Conservation (phyloP, 1,140 invertebrate genomes). For the Micrasema minimum region DNA sequence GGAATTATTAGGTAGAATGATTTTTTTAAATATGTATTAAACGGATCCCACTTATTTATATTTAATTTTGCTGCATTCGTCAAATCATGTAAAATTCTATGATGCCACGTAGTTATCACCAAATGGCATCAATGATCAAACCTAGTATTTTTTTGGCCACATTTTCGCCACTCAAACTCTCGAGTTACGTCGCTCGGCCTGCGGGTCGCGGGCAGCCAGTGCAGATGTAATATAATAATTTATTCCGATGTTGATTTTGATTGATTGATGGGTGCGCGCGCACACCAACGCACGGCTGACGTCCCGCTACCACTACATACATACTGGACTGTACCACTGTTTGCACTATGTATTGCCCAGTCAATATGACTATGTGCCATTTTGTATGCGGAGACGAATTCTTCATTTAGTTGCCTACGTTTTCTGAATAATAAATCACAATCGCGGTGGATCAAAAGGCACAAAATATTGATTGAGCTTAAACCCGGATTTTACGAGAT, state of each 20-base stretch:
- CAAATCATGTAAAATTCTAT: neutral
- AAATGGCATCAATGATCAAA: neutral
- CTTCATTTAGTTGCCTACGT: neutral
- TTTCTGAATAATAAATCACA: neutral
- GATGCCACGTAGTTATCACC: neutral
- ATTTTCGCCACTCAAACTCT: neutral
- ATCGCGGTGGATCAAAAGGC: neutral
- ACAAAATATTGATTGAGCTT: neutral
- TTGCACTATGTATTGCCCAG: neutral
- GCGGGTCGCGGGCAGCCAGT: conserved; percentile 30
- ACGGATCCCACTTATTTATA: neutral
- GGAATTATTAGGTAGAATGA: neutral
- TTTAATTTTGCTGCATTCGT: neutral
- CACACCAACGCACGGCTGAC: conserved; percentile 23
- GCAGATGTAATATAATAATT: conserved; percentile 53
- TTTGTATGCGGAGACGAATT: conserved; percentile 12
- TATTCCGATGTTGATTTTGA: conserved; percentile 53
- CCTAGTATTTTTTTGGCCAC: neutral
- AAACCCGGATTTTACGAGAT: neutral
- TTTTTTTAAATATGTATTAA: neutral
- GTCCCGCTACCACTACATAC: neutral
- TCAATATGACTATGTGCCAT: neutral
- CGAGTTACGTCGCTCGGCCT: conserved; percentile 15
- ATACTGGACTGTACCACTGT: neutral
- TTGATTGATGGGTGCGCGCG: conserved; percentile 53